Conservation (phyloP, 37 sponge, comb jelly and placozoan genomes). For the Axinella damicornis region DNA sequence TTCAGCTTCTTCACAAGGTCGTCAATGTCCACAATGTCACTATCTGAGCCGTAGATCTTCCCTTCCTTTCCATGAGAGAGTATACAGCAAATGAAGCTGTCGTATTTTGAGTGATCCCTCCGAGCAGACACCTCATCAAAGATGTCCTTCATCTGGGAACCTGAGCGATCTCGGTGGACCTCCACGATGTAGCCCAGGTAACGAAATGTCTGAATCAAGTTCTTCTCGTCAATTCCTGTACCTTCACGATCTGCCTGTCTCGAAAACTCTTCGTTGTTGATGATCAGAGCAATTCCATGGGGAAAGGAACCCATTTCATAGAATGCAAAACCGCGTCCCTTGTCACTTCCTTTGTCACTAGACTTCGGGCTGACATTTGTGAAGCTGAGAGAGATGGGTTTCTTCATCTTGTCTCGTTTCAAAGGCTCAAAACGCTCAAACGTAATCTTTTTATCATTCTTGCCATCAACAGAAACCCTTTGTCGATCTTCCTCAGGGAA, state of each 20-base stretch:
- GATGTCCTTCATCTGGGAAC: constrained; percentile 36
- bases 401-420: neutral
- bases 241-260: constrained; percentile 16
- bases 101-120: constrained; percentile 60
- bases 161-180: constrained; percentile 46
- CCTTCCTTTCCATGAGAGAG: constrained; percentile 83
- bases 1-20: constrained; percentile 47
- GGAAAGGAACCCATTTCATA: constrained; percentile 65
- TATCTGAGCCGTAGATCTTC: constrained; percentile 77
- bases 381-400: neutral
- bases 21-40: constrained; percentile 36
- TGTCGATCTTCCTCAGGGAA: neutral
- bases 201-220: constrained; percentile 25
- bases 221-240: constrained; percentile 43
- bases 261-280: constrained; percentile 77
- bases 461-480: neutral
- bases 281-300: constrained; percentile 76
- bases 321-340: too few relatives aligned
- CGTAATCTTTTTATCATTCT: neutral
- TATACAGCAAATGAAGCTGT: constrained; percentile 89
- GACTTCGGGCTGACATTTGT: neutral
- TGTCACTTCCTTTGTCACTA: too few relatives aligned
- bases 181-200: constrained; percentile 65
- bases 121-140: constrained; percentile 28
- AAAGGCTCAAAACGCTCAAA: neutral